Base-by-base conservation (phyloP, 2,888 invertebrate species). In the Parasteatoda lunata region DNA sequence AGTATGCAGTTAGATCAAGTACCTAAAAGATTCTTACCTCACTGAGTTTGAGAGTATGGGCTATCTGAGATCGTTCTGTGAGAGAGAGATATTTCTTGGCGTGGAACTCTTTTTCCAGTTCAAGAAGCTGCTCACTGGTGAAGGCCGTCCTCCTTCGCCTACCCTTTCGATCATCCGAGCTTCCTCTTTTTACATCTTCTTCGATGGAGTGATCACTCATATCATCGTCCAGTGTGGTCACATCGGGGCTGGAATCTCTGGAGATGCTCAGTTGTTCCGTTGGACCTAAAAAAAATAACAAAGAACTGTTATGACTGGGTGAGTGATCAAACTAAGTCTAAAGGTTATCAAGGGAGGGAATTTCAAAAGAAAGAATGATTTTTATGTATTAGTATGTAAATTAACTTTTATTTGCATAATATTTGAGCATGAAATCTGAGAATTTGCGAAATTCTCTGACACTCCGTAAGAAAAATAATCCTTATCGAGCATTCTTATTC, bases 41-140 rank as follows among this genome's bases (percentile, higher is more conserved):
- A 90, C 97, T 97, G 0, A 98, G 93, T 90, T 97, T 96, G 59
- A 98, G 93, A 0, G 96, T 96, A 4, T 97, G 95, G 0, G 98
- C 98, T 89, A 98, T 98, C 93, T 98, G 97, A 65, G 97, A 97
- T 85, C 98, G 93, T 91, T 98, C 98, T 0, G 97, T 97, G 7
- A 98, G 94, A 86, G 97, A 97, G 15, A 98, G 94, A 92, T 98
- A 98, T 92, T 98, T 98, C 93, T 98, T 98, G 69, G 97, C 97
- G 92, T 97, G 97, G 92, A 98, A 98, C 92, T 98, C 98, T 48
- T 97, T 93, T 92, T 98, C 98, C 83, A 98, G 92, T 92, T 98
- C 97, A 47, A 98, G 93, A 5, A 98, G 94, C 91, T 98, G 98
- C 91, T 97, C 97, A 79, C 97, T 97, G 0, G 97, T 98, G 93